Conservation (phyloP, 1,140 invertebrate genomes). For the Drosophila sucinea region DNA sequence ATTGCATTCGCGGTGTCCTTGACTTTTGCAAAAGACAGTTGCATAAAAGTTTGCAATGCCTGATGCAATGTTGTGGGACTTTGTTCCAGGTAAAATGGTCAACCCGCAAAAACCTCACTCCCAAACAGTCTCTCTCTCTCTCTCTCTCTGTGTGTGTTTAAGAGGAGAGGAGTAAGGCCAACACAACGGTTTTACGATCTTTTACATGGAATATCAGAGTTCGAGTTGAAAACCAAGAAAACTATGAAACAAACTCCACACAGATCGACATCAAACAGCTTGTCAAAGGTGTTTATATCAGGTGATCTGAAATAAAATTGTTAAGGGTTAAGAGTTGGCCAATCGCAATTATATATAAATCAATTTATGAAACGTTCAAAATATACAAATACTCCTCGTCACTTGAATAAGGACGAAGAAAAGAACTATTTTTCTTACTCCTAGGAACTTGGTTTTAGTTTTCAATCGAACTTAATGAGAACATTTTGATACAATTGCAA, state of each 20-base stretch:
- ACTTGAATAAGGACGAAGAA: too few relatives aligned
- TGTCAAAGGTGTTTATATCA: too few relatives aligned
- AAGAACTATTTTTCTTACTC: too few relatives aligned
- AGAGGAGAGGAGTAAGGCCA: background rate
- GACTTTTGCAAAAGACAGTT: conserved; percentile 9
- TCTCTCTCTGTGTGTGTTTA: background rate
- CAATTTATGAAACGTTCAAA: too few relatives aligned
- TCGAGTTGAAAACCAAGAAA: background rate
- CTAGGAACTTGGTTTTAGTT: too few relatives aligned
- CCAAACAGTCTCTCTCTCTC: background rate
- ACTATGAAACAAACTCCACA: background rate
- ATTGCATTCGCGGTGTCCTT: background rate
- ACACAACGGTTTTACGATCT: background rate
- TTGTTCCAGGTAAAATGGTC: conserved; percentile 5
- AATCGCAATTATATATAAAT: too few relatives aligned
- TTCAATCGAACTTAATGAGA: too few relatives aligned
- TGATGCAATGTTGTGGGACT: conserved; percentile 10
- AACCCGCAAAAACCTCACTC: conserved; percentile 7
- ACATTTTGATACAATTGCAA: too few relatives aligned
- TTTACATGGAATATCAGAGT: conserved; percentile 1
- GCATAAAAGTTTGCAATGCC: conserved; percentile 13
- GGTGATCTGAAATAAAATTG: too few relatives aligned
- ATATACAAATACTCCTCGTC: too few relatives aligned
- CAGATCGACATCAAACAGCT: background rate
- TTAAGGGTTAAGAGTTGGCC: too few relatives aligned